These are phyloP conservation scores for Colletes latitarsis DNA, from an alignment of 1,140 invertebrate genomes.

Conservation along the genomic window DNA sequence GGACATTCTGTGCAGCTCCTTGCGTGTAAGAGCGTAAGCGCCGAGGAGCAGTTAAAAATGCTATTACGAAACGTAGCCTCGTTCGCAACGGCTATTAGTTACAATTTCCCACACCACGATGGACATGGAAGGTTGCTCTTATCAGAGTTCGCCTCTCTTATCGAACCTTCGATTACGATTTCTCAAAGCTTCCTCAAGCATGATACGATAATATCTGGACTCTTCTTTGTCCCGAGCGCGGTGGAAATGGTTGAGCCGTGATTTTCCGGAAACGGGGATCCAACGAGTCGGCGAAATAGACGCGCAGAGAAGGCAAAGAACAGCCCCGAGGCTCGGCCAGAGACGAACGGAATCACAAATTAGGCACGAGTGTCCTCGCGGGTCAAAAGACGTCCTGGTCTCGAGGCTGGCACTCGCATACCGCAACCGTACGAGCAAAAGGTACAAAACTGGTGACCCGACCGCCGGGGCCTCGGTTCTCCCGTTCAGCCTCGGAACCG, in stretches of 20 bases:
- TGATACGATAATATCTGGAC: background rate
- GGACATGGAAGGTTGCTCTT: too few relatives aligned
- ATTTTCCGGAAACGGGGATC: constrained; percentile 6
- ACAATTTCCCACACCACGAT: too few relatives aligned
- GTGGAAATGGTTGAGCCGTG: too few relatives aligned
- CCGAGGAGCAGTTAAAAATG: too few relatives aligned
- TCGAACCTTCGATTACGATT: too few relatives aligned
- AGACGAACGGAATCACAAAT: constrained; percentile 63
- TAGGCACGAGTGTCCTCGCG: constrained; percentile 54
- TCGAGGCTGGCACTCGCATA: constrained; percentile 51
- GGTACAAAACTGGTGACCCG: constrained; percentile 74
- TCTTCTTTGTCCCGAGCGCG: too few relatives aligned
- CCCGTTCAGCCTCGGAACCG: constrained; percentile 69
- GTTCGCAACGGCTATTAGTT: too few relatives aligned
- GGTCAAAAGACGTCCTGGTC: constrained; percentile 64
- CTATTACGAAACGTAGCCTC: too few relatives aligned
- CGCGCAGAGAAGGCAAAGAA: background rate
- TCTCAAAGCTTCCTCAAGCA: background rate
- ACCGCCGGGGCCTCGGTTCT: constrained; percentile 59
- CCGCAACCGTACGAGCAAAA: constrained; percentile 65
- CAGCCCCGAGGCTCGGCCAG: background rate
- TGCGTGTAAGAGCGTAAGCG: too few relatives aligned
- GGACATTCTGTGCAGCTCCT: background rate
- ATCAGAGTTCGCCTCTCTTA: too few relatives aligned
- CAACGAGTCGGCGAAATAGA: background rate